Evolutionary conservation across 2,888 invertebrate genomes (phyloP), one percentile per base, ranked within the genome.

Genomic region (Eubasilissa splendida): DNA sequence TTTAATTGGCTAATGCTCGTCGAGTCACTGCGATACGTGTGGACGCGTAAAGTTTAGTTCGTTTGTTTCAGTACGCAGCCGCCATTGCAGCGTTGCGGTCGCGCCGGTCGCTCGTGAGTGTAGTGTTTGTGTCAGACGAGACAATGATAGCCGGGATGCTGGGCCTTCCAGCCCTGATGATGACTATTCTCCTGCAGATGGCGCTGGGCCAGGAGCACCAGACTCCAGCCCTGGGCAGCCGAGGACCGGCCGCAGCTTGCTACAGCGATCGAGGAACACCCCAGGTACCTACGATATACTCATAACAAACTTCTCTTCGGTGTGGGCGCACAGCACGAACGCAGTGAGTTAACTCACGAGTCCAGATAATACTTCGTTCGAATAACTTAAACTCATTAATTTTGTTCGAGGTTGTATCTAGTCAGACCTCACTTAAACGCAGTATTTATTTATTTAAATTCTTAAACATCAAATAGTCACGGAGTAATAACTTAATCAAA

Each of bases 221-320:
- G 3, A 70, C 80, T 58, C 77, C 83, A 65, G 9, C 70, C 22
- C 14, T 42, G 76, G 31, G 73, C 73, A 52, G 74, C 14, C 8
- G 60, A 73, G 59, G 80, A 79, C 11, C 76, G 79, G 10, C 65
- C 58, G 65, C 77, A 7, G 22, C 79, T 33, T 83, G 83, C 74
- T 80, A 80, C 60, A 83, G 77, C 70, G 80, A 77, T n/a, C 42
- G 75, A n/a, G 70, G 80, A 33, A 22, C 74, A 14, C 78, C 83
- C 9, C 83, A 81, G 81, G 83, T 83, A 80, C 60, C 54, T 31
- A 8, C 31, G 42, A 12, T 52, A 50, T 9, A 12, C 50, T 58
- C 65, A 68, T 50, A 65, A 56, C 56, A 77, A 66, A 66, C 63
- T n/a, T 60, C 54, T 52, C 42, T n/a, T 7, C 31, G 14, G 42